phyloP scores from a whole-genome alignment of 2,113 vertebrate species.

The Passer domesticus region DNA sequence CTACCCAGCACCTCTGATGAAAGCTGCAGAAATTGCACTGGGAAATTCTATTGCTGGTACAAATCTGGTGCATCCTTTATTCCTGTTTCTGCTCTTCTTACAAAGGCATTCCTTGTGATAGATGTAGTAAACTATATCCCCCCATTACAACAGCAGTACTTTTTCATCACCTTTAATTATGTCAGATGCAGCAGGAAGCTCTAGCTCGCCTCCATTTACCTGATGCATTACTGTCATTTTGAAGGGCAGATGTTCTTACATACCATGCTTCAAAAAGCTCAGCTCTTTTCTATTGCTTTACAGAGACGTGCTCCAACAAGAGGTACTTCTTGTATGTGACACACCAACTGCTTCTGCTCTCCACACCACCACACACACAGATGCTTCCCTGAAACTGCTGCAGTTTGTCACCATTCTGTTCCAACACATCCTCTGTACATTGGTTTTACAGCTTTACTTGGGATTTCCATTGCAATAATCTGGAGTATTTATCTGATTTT shows the following conservation, averaged over 20 bases:
- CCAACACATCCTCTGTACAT: background rate
- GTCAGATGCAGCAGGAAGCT: constrained; percentile 18
- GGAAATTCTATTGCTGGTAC: background rate
- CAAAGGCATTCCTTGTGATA: background rate
- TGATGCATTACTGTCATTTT: constrained; percentile 61
- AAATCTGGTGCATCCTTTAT: background rate
- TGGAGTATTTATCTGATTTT: background rate
- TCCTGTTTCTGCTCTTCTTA: background rate
- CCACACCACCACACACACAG: background rate
- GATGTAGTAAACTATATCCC: background rate
- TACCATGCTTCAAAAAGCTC: constrained; percentile 30
- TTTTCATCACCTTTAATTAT: constrained; percentile 54
- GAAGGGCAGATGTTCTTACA: constrained; percentile 59
- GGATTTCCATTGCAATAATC: constrained; percentile 24
- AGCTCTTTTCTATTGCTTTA: constrained; percentile 9
- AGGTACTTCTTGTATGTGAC: background rate
- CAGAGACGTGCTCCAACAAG: background rate
- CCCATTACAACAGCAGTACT: background rate
- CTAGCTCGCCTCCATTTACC: constrained; percentile 55
- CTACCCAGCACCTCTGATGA: background rate
- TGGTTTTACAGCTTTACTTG: constrained; percentile 21
- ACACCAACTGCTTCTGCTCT: background rate
- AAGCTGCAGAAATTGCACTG: background rate
- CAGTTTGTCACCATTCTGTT: constrained; percentile 39
- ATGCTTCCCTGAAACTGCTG: constrained; percentile 8